Conservation (phyloP, 2,797 vertebrate genomes). For the Urocyon cinereoargenteus region DNA sequence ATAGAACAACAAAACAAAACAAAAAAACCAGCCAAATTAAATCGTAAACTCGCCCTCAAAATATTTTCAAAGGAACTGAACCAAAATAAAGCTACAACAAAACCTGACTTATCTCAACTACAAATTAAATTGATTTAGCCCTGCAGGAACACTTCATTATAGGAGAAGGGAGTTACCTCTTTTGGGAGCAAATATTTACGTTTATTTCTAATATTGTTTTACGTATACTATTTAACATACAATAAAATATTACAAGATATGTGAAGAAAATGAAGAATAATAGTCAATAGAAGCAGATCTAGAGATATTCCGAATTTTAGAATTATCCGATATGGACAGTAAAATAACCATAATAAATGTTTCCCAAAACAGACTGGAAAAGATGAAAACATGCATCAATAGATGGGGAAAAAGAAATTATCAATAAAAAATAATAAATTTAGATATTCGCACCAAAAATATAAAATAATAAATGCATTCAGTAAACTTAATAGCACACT, state of each 20-base stretch:
- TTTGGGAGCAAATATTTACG: background rate
- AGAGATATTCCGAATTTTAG: background rate
- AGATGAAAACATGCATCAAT: background rate
- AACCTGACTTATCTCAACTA: background rate
- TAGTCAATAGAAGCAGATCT: background rate
- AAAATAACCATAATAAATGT: background rate
- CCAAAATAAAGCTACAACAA: background rate
- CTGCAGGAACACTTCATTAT: background rate
- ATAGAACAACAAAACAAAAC: background rate
- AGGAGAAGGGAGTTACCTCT: background rate
- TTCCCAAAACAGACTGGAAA: background rate
- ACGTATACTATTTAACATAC: background rate
- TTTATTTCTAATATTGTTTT: background rate
- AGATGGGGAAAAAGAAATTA: background rate
- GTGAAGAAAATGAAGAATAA: background rate
- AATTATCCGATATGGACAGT: background rate
- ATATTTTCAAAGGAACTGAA: background rate
- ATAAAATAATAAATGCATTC: background rate
- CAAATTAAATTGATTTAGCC: background rate
- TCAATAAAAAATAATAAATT: background rate
- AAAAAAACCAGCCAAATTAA: background rate
- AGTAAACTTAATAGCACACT: background rate
- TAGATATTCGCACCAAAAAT: background rate
- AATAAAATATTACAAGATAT: background rate
- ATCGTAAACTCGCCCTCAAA: background rate